These are phyloP conservation scores for Leptosomus discolor DNA, from an alignment of 2,113 vertebrate genomes.

Conservation along the genomic window DNA sequence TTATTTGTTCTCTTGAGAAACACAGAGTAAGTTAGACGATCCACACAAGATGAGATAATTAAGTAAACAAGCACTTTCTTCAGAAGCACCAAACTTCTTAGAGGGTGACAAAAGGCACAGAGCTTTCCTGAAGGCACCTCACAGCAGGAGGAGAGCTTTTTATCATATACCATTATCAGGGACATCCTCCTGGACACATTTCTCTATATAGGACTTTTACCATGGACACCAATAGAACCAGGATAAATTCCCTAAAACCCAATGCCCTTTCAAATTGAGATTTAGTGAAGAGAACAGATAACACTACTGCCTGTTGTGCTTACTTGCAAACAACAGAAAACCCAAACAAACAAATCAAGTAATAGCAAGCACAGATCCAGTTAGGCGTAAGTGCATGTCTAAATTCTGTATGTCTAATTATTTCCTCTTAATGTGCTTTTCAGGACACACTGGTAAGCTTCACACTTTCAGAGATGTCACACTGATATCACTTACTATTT, in stretches of 20 bases:
- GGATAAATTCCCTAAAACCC: background rate
- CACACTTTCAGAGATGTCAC: background rate
- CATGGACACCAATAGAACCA: background rate
- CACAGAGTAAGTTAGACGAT: background rate
- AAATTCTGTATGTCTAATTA: background rate
- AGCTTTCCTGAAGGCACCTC: background rate
- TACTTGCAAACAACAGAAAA: background rate
- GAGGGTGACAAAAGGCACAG: background rate
- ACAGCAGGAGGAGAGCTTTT: background rate
- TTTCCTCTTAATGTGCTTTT: background rate
- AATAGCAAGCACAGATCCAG: background rate
- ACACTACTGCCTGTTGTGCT: background rate
- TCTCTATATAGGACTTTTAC: background rate
- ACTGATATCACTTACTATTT: background rate
- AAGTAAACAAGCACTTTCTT: background rate
- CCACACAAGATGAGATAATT: background rate
- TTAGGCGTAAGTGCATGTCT: background rate
- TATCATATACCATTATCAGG: background rate
- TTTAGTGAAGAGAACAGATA: background rate
- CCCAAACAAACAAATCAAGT: background rate
- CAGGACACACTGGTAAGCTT: background rate
- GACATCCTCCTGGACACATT: background rate
- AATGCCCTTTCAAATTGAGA: background rate
- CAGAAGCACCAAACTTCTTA: background rate
- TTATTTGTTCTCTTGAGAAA: background rate